These are phyloP conservation scores for Camponotus pennsylvanicus DNA, from an alignment of 1,140 invertebrate species.

Conservation along the genomic window DNA sequence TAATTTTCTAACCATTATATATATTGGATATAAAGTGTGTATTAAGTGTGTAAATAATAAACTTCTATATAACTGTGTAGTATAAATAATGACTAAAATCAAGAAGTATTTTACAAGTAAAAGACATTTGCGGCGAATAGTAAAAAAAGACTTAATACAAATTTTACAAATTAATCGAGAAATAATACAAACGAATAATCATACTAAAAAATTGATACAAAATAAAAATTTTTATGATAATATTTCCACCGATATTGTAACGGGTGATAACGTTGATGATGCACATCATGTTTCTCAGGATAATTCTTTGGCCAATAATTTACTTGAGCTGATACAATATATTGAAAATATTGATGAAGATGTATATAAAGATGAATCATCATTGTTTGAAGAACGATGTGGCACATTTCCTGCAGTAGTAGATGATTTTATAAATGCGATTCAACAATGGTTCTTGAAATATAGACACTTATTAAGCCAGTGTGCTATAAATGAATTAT, in stretches of 20 bases:
- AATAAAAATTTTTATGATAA: neutral
- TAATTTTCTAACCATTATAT: too few relatives aligned
- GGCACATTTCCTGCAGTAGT: slow-evolving; percentile 18
- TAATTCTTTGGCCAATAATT: slow-evolving; percentile 26
- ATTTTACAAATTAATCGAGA: slow-evolving; percentile 13
- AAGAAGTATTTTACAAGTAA: slow-evolving; percentile 19
- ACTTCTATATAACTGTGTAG: too few relatives aligned
- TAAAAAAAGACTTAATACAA: slow-evolving; percentile 20
- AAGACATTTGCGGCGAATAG: slow-evolving; percentile 26
- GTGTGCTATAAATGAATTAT: slow-evolving; percentile 33
- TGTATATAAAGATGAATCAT: slow-evolving; percentile 24
- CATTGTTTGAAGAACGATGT: slow-evolving; percentile 32
- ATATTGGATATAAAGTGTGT: too few relatives aligned
- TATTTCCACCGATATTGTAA: neutral
- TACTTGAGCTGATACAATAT: slow-evolving; percentile 4
- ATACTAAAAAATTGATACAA: slow-evolving; percentile 22
- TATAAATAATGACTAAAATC: too few relatives aligned
- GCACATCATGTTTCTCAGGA: slow-evolving; percentile 9
- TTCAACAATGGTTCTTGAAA: slow-evolving; percentile 34
- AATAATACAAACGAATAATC: slow-evolving; percentile 11
- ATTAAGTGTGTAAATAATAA: too few relatives aligned
- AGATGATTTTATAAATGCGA: slow-evolving; percentile 21
- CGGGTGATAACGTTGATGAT: neutral
- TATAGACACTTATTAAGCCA: slow-evolving; percentile 28
- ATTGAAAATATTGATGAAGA: slow-evolving; percentile 25